These are phyloP conservation scores for Muscicapa comitata DNA, from an alignment of 2,797 vertebrate genomes.

Conservation along the genomic window DNA sequence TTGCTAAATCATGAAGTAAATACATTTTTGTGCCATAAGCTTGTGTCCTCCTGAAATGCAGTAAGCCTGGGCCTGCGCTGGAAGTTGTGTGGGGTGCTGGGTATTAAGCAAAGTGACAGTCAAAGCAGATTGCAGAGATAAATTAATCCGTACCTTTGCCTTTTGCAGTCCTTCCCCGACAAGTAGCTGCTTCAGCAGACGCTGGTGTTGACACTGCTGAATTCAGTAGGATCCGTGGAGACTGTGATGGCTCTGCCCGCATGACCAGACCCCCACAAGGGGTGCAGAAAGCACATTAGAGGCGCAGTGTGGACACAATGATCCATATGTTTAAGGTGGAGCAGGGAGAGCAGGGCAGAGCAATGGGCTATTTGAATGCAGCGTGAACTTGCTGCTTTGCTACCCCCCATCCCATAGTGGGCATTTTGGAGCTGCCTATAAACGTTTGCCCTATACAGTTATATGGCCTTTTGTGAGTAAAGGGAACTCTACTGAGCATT, in stretches of 20 bases:
- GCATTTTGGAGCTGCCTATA: not conserved
- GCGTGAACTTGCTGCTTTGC: not conserved
- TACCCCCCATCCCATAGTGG: not conserved
- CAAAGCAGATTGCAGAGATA: slow-evolving; percentile 1
- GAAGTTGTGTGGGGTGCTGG: not conserved
- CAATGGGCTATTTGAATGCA: not conserved
- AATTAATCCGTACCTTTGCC: not conserved
- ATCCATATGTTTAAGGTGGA: not conserved
- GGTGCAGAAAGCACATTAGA: not conserved
- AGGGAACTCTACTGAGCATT: not conserved
- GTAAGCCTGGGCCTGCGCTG: not conserved
- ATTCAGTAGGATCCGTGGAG: not conserved
- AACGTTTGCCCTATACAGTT: not conserved
- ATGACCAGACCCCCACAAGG: rapidly evolving
- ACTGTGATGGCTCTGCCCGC: not conserved
- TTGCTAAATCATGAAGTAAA: not conserved
- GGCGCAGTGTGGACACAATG: not conserved
- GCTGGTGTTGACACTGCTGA: not conserved
- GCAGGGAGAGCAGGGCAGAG: not conserved
- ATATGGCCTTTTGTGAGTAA: not conserved
- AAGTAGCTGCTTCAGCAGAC: not conserved
- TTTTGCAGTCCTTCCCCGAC: not conserved
- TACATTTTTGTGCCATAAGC: not conserved
- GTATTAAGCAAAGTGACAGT: not conserved
- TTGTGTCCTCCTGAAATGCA: not conserved